Conservation (phyloP, 2,888 invertebrate genomes). For the Eupithecia exiguata region DNA sequence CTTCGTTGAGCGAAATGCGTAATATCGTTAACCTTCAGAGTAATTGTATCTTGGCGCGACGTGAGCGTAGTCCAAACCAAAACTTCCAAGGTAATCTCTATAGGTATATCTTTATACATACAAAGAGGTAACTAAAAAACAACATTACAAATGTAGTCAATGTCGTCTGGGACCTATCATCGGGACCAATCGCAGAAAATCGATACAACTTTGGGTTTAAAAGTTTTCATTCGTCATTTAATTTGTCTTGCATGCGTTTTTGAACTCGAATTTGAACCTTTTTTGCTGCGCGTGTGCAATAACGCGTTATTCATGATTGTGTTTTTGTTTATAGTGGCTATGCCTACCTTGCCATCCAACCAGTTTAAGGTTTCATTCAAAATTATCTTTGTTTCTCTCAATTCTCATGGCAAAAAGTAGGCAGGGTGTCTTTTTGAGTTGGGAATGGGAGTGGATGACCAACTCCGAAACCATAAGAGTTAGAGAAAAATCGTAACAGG, state of each 20-base stretch:
- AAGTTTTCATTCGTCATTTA: background rate
- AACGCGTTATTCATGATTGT: too few relatives aligned
- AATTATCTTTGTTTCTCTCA: too few relatives aligned
- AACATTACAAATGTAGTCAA: too few relatives aligned
- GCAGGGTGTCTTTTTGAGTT: too few relatives aligned
- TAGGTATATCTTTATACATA: background rate
- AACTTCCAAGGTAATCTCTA: background rate
- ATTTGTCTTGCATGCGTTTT: background rate
- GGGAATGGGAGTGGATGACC: too few relatives aligned
- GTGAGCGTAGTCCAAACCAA: background rate
- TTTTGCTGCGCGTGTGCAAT: background rate
- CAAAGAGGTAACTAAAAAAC: background rate
- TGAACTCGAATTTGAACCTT: background rate
- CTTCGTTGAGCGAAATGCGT: constrained; percentile 18
- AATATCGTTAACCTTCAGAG: constrained; percentile 13
- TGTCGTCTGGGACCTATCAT: too few relatives aligned
- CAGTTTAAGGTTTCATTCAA: too few relatives aligned
- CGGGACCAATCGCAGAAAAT: background rate
- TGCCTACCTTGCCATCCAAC: too few relatives aligned
- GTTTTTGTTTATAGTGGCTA: background rate
- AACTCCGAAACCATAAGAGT: too few relatives aligned
- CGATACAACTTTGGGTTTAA: background rate
- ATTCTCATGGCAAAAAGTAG: too few relatives aligned
- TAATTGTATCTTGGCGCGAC: background rate
- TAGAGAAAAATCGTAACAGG: too few relatives aligned